Conservation (phyloP, 2,888 invertebrate genomes). For the Micoletzkya japonica region DNA sequence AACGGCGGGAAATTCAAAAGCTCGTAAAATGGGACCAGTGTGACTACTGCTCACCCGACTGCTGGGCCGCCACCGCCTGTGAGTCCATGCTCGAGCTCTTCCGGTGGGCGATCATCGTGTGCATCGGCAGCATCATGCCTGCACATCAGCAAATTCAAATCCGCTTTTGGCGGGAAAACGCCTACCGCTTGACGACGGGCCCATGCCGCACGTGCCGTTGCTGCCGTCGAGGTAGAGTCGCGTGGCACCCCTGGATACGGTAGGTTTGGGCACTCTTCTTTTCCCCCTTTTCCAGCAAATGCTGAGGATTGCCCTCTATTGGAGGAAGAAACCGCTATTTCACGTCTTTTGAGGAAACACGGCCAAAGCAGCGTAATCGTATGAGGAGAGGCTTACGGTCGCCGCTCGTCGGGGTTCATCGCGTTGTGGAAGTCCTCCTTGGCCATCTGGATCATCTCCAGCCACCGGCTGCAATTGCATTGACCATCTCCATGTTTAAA, state of each 20-base stretch:
- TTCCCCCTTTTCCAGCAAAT: neutral
- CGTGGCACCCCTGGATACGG: slow-evolving; percentile 10
- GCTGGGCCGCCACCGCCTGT: slow-evolving; percentile 47
- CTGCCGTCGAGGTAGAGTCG: slow-evolving; percentile 10
- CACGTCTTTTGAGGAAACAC: too few relatives aligned
- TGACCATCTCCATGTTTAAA: neutral
- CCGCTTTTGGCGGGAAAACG: slow-evolving; percentile 14
- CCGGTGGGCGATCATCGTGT: slow-evolving; percentile 40
- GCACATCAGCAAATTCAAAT: too few relatives aligned
- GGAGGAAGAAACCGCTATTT: too few relatives aligned
- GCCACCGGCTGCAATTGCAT: slow-evolving; percentile 59
- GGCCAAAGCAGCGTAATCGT: neutral
- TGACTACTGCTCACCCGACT: neutral
- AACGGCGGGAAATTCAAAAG: neutral
- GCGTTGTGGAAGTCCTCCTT: slow-evolving; percentile 43
- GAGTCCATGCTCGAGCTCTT: slow-evolving; percentile 63
- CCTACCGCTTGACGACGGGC: slow-evolving; percentile 7
- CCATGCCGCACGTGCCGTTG: slow-evolving; percentile 11
- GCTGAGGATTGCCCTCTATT: too few relatives aligned
- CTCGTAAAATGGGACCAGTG: neutral
- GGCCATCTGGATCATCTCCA: slow-evolving; percentile 63
- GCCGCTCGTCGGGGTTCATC: neutral
- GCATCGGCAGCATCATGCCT: slow-evolving; percentile 19
- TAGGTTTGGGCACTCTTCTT: neutral
- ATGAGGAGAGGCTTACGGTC: slow-evolving; percentile 10